These are phyloP conservation scores for Erebia ligea DNA, from an alignment of 2,888 invertebrate species.

Conservation along the genomic window DNA sequence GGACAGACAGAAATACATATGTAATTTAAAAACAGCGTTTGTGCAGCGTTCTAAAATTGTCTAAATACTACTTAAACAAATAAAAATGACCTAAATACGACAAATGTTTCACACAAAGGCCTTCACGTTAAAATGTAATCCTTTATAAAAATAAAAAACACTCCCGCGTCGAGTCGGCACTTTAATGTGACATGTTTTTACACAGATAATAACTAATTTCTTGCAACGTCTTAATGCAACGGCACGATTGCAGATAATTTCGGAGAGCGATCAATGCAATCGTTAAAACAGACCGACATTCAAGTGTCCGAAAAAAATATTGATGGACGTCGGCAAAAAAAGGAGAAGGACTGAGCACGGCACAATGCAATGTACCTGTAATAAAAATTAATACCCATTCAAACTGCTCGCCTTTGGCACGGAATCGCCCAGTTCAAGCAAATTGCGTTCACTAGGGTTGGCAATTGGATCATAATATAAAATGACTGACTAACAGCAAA, in stretches of 20 bases:
- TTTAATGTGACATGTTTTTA: conserved; percentile 25
- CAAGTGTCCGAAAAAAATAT: conserved; percentile 75
- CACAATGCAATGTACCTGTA: conserved; percentile 76
- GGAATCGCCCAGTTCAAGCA: conserved; percentile 41
- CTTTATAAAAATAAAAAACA: conserved; percentile 2
- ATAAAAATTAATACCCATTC: conserved; percentile 80
- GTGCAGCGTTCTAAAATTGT: too few relatives aligned
- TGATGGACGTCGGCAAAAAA: conserved; percentile 76
- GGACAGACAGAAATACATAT: too few relatives aligned
- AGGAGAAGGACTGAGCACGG: conserved; percentile 58
- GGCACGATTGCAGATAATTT: conserved; percentile 66
- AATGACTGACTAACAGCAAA: not conserved
- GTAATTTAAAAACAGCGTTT: too few relatives aligned
- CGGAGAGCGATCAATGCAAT: conserved; percentile 65
- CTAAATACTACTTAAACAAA: not conserved
- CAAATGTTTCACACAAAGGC: not conserved
- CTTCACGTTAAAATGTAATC: conserved; percentile 13
- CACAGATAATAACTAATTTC: conserved; percentile 28
- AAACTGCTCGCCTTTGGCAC: conserved; percentile 50
- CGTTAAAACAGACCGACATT: conserved; percentile 71
- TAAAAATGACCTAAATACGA: not conserved
- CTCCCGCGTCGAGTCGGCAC: conserved; percentile 10
- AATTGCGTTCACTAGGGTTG: conserved; percentile 60
- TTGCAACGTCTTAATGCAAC: conserved; percentile 54
- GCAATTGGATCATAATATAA: conserved; percentile 42